phyloP scores from a whole-genome alignment of 2,797 vertebrate species.

The Momotus momota region DNA sequence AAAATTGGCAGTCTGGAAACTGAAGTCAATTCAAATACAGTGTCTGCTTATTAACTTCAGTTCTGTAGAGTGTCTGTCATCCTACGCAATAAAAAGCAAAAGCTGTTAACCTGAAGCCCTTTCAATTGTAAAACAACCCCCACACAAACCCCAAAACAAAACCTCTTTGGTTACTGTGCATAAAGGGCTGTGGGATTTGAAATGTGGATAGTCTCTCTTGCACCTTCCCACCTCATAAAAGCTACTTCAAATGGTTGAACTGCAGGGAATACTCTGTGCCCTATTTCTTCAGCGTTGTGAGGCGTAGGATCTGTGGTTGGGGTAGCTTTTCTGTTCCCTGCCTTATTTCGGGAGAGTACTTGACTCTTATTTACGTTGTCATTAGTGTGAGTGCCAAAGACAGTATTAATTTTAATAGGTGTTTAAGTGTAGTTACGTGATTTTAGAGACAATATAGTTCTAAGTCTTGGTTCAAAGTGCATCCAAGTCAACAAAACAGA shows the following conservation, averaged over 20 bases:
- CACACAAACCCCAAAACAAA: neutral
- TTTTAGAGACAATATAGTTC: neutral
- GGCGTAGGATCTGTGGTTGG: neutral
- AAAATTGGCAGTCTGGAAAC: conserved; percentile 1
- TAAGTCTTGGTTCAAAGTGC: neutral
- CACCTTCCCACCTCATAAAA: neutral
- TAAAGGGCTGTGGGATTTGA: neutral
- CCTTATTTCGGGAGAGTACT: neutral
- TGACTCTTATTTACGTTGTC: neutral
- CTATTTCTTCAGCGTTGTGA: neutral
- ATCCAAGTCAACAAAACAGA: neutral
- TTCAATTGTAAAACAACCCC: neutral
- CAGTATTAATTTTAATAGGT: neutral
- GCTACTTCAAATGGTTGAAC: neutral
- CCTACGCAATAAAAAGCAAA: neutral
- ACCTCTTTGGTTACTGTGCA: neutral
- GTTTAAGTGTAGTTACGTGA: neutral
- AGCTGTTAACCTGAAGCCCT: neutral
- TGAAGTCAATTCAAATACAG: neutral
- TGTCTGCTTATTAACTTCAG: neutral
- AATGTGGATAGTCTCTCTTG: accelerated
- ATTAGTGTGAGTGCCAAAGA: neutral
- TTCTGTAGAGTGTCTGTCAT: neutral
- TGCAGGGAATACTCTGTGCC: neutral
- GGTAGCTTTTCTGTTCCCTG: neutral